Evolutionary conservation across 2,888 invertebrate species (phyloP), one percentile per base, ranked within the genome.

Genomic region (Allygus modestus): DNA sequence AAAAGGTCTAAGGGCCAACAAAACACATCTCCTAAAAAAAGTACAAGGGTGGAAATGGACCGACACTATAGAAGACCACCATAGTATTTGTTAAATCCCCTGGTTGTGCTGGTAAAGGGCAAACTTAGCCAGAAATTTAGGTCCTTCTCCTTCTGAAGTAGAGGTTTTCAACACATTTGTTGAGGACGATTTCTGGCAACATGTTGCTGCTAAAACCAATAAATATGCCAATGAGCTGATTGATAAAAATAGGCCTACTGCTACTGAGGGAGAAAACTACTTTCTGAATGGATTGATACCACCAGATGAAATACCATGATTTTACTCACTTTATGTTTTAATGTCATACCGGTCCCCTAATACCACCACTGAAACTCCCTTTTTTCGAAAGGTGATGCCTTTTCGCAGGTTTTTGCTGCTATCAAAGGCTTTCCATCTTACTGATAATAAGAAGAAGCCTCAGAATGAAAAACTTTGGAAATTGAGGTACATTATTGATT

Each of bases 41-140:
- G 15, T 9, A 15, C 17, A 51, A n/a, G 51, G 51, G 4, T 51
- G 51, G 51, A 5, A 51, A n/a, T 51, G 51, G 51, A 51, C 51
- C n/a, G 15, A 4, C 15, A 51, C 17, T 15, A 51, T 51, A 51
- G 51, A 51, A 51, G 15, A n/a, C n/a, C n/a, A 51, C n/a, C 4
- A 51, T 51, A 51, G 4, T 7, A 51, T 51, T 12, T 9, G 15
- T 51, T 9, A 51, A 51, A 51, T 51, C 51, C 51, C 51, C 51
- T 51, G 51, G 51, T 51, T 51, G 51, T 51, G 7, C 51, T n/a
- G 51, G 51, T 51, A 15, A 9, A 51, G 51, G 51, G 51, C 51
- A 51, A 51, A 15, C 15, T 17, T 51, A 15, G 51, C 15, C 15
- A 51, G 51, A 51, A 51, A n/a, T 51, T 51, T 51, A 51, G 51